Percentiles rank a stretch among this genome's conserved stretches.
Evolutionary conservation across 30 jellyfish, hydroid and myxozoan species (phyloP).

Genomic region (Clytia hemisphaerica): DNA sequence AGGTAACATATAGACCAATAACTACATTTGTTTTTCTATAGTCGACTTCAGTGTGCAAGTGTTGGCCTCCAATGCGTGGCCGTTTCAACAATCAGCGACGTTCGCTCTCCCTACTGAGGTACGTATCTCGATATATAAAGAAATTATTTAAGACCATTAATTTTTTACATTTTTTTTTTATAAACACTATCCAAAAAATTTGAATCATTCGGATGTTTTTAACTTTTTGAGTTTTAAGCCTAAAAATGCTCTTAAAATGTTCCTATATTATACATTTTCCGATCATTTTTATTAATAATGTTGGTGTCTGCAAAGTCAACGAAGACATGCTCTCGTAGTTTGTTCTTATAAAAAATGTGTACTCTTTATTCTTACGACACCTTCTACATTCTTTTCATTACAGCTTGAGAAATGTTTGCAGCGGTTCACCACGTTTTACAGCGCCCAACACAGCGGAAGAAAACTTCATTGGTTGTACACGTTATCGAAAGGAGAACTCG

Average conservation of each 20-base stretch:
- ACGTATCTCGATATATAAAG: too few species aligned
- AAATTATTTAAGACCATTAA: too few species aligned
- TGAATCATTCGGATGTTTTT: too few species aligned
- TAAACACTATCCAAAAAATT: too few species aligned
- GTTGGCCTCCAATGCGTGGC: conserved; percentile 96
- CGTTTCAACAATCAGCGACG: conserved; percentile 84
- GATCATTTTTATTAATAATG: background rate
- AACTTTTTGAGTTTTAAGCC: too few species aligned
- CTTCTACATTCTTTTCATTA: conserved; percentile 14
- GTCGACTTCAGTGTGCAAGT: conserved; percentile 96
- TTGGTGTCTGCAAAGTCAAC: too few species aligned
- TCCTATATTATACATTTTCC: background rate
- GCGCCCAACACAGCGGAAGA: conserved; percentile 88
- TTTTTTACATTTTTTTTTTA: too few species aligned
- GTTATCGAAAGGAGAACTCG: conserved; percentile 94
- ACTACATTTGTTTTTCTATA: conserved; percentile 4
- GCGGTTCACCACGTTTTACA: conserved; percentile 86
- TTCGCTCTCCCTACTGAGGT: conserved; percentile 92
- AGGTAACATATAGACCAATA: background rate
- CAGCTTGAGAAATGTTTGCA: conserved; percentile 94
- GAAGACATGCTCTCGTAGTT: too few species aligned
- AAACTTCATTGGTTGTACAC: conserved; percentile 82
- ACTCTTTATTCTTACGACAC: too few species aligned
- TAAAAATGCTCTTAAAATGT: too few species aligned
- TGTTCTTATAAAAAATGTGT: too few species aligned